phyloP scores from a whole-genome alignment of 1,140 invertebrate genomes.

The Drepana arcuata region DNA sequence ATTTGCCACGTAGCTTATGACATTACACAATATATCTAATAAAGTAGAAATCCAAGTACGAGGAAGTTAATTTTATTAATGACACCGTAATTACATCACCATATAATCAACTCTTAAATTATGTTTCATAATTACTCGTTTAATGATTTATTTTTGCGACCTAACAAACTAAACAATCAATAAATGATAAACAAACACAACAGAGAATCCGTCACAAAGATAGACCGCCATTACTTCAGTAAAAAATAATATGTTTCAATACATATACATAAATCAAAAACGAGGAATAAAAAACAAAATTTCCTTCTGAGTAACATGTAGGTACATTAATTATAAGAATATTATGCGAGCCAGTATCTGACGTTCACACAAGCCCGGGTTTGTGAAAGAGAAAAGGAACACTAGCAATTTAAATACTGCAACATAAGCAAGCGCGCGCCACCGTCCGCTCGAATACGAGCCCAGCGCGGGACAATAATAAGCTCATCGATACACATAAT shows the following conservation, averaged over 20 bases:
- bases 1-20: constrained; percentile 52
- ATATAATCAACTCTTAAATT: constrained; percentile 54
- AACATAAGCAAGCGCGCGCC: constrained; percentile 16
- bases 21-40: constrained; percentile 62
- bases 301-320: constrained; percentile 23
- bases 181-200: constrained; percentile 42
- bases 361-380: constrained; percentile 36
- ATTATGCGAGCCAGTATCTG: constrained; percentile 47
- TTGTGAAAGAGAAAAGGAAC: constrained; percentile 17
- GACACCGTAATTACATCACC: constrained; percentile 55
- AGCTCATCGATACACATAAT: constrained; percentile 52
- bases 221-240: constrained; percentile 25
- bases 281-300: constrained; percentile 25
- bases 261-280: constrained; percentile 11
- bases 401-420: constrained; percentile 52
- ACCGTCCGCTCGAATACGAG: constrained; percentile 22
- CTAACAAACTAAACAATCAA: constrained; percentile 48
- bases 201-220: constrained; percentile 33
- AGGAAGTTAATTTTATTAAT: constrained; percentile 65
- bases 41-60: constrained; percentile 65
- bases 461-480: constrained; percentile 23
- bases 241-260: constrained; percentile 17
- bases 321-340: constrained; percentile 17
- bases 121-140: constrained; percentile 46
- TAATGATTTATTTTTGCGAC: constrained; percentile 44